Evolutionary conservation across 2,113 vertebrate genomes (phyloP).

Genomic region (Pseudopipra pipra): DNA sequence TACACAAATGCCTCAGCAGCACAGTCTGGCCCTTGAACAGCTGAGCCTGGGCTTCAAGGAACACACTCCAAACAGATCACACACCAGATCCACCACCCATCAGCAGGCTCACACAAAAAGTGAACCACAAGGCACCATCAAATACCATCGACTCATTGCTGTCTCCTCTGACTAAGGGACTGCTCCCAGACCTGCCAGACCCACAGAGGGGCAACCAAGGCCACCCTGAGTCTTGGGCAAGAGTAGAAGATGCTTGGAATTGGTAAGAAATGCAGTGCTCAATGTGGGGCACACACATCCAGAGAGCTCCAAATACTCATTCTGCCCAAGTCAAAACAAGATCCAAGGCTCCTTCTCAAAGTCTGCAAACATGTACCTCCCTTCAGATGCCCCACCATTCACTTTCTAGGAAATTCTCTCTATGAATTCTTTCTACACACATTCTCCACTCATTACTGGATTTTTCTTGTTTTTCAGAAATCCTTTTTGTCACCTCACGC

Average conservation of each 20-base stretch:
- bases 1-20: neutral
- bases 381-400: neutral
- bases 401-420: neutral
- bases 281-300: rapidly evolving
- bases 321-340: neutral
- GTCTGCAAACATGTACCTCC: neutral
- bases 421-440: neutral
- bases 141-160: rapidly evolving
- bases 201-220: neutral
- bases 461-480: neutral
- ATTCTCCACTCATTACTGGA: neutral
- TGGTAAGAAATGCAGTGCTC: neutral
- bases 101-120: neutral
- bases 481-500: neutral
- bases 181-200: neutral
- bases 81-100: neutral
- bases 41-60: neutral
- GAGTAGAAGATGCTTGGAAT: neutral
- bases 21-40: neutral
- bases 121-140: neutral
- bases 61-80: neutral
- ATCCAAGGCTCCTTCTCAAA: neutral
- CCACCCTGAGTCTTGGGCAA: neutral
- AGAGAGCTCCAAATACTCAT: neutral
- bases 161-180: neutral